Percentiles rank a stretch among this genome's conserved stretches.
phyloP scores from a whole-genome alignment of 2,888 invertebrate species.

The Seladonia tumulorum region DNA sequence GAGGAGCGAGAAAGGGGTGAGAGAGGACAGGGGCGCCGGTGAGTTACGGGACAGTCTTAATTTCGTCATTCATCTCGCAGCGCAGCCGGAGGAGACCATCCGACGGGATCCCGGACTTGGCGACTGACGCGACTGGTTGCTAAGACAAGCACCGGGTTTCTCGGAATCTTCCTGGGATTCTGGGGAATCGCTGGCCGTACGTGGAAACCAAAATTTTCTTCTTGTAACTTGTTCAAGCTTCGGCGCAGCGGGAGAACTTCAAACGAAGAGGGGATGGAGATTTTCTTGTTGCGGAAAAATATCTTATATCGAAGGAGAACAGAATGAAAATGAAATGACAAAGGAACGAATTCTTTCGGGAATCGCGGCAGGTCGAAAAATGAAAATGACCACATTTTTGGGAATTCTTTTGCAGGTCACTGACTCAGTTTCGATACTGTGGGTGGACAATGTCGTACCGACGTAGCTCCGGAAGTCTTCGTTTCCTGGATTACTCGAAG shows the following conservation, averaged over 20 bases:
- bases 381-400: not conserved
- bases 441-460: not conserved
- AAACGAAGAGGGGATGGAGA: too few relatives aligned
- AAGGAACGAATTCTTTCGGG: not conserved
- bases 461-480: slow-evolving; percentile 28
- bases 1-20: slow-evolving; percentile 43
- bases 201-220: too few relatives aligned
- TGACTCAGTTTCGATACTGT: not conserved
- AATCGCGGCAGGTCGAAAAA: not conserved
- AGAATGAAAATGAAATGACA: not conserved
- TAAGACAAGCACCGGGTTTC: not conserved
- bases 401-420: not conserved
- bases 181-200: not conserved
- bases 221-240: too few relatives aligned
- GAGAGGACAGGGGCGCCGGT: slow-evolving; percentile 30
- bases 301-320: too few relatives aligned
- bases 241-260: too few relatives aligned
- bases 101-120: slow-evolving; percentile 14
- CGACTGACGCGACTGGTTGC: slow-evolving; percentile 57
- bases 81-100: slow-evolving; percentile 31
- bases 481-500: slow-evolving; percentile 41
- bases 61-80: slow-evolving; percentile 67
- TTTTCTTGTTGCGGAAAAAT: too few relatives aligned
- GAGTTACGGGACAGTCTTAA: slow-evolving; percentile 73
- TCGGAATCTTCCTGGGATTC: not conserved